Evolutionary conservation across 2,113 vertebrate species (phyloP).

Genomic region (Callospermophilus lateralis): DNA sequence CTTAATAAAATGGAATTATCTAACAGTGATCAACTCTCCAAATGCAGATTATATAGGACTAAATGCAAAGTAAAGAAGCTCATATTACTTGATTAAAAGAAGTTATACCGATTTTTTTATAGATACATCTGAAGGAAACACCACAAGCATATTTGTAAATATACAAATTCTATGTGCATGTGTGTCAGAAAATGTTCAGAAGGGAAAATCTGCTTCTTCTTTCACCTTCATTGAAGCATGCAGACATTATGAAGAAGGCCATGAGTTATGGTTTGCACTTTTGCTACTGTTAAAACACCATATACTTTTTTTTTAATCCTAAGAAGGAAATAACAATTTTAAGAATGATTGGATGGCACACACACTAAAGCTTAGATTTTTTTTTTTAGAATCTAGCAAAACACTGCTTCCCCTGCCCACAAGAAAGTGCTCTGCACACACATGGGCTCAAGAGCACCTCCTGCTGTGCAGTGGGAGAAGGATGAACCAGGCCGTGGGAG

Average conservation of each 20-base stretch:
- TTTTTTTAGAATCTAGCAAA: not conserved
- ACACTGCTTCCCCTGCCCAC: not conserved
- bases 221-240: not conserved
- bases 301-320: not conserved
- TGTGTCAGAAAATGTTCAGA: not conserved
- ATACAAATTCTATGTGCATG: not conserved
- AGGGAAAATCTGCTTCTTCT: not conserved
- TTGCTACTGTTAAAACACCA: not conserved
- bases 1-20: not conserved
- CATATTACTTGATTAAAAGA: not conserved
- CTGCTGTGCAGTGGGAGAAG: not conserved
- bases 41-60: not conserved
- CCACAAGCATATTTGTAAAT: not conserved
- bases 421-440: no score
- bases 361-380: no score
- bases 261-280: not conserved
- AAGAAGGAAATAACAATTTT: not conserved
- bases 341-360: not conserved
- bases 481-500: fast-evolving
- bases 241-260: not conserved
- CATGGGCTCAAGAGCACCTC: not conserved
- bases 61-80: not conserved
- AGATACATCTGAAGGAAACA: not conserved
- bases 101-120: not conserved
- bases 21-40: not conserved